Evolutionary conservation across 2,888 invertebrate genomes (phyloP).

Genomic region (Eilema depressum): DNA sequence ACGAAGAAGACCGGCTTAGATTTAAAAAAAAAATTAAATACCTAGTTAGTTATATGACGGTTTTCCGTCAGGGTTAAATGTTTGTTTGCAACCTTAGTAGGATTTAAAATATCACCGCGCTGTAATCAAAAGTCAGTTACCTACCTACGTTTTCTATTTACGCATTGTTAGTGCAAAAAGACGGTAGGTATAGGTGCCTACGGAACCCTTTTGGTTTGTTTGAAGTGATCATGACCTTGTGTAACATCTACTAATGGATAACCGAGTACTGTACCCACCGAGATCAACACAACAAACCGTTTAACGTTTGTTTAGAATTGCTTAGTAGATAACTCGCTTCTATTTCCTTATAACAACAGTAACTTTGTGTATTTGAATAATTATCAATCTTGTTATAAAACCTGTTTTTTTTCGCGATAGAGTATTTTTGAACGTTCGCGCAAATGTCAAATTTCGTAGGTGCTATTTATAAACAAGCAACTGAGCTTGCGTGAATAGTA

Average conservation of each 20-base stretch:
- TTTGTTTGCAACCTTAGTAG: background rate
- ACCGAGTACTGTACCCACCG: background rate
- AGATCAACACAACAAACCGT: background rate
- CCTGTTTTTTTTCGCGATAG: constrained; percentile 18
- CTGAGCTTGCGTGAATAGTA: constrained; percentile 51
- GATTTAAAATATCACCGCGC: background rate
- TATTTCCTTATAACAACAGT: constrained; percentile 6
- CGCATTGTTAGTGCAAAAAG: background rate
- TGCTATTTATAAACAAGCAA: constrained; percentile 72
- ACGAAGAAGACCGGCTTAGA: no score
- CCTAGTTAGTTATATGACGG: no score
- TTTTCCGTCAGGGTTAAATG: background rate
- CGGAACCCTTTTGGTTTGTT: background rate
- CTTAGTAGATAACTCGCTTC: background rate
- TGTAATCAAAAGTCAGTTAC: background rate
- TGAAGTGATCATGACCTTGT: background rate
- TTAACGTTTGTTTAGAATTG: background rate
- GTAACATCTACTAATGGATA: background rate
- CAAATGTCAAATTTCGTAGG: constrained; percentile 38
- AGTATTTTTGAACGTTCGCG: constrained; percentile 51
- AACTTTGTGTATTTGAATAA: constrained; percentile 9
- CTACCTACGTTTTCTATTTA: no score
- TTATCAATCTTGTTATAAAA: constrained; percentile 17
- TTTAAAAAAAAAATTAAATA: no score
- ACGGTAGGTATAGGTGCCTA: no score